Conservation (phyloP, 2,797 vertebrate genomes). For the Arctocebus calabarensis region DNA sequence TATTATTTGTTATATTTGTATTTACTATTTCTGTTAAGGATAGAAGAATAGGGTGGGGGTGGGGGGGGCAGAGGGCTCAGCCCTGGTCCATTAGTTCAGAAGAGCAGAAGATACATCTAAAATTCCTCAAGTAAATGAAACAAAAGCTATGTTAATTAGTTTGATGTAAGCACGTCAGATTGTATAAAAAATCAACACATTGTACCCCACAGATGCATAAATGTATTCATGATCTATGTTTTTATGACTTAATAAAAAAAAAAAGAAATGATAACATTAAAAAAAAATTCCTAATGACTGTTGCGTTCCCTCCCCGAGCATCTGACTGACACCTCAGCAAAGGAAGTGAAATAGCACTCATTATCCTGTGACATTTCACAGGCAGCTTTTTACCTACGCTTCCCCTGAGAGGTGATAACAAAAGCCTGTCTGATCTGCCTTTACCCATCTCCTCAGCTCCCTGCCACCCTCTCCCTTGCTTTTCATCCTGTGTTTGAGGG, state of each 20-base stretch:
- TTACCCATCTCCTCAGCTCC: neutral
- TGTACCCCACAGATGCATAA: too few relatives aligned
- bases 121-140: neutral
- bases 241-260: too few relatives aligned
- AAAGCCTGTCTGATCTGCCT: constrained; percentile 74
- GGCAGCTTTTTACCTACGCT: constrained; percentile 61
- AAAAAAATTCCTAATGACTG: neutral
- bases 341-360: constrained; percentile 41
- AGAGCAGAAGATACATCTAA: neutral
- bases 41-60: neutral
- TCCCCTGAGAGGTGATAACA: constrained; percentile 73
- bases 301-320: neutral
- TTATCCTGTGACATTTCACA: constrained; percentile 75
- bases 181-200: too few relatives aligned
- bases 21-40: neutral
- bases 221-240: too few relatives aligned
- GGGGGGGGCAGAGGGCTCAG: neutral
- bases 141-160: too few relatives aligned
- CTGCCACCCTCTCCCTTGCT: neutral
- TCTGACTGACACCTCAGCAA: neutral
- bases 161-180: too few relatives aligned
- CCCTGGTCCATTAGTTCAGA: neutral
- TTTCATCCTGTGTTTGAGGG: constrained; percentile 69
- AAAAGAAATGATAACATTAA: too few relatives aligned
- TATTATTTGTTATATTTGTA: neutral